Conservation (phyloP, 2,113 vertebrate genomes). For the Zosterops pallidus region DNA sequence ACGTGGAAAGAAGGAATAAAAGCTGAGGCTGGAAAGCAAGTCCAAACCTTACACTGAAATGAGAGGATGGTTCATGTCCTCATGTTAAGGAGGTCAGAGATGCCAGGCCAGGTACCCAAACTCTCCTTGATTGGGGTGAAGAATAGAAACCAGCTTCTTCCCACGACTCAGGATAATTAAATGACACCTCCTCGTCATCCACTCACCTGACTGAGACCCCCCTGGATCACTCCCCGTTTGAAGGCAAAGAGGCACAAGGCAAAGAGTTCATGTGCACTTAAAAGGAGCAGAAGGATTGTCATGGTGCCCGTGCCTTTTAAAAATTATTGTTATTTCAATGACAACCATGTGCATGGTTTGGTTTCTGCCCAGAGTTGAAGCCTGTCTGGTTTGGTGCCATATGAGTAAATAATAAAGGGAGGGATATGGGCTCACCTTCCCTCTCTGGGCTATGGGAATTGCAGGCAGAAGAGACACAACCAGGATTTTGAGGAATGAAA, state of each 20-base stretch:
- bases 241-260: background rate
- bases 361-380: background rate
- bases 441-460: background rate
- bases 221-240: rapidly evolving
- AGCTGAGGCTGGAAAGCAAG: background rate
- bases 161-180: background rate
- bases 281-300: background rate
- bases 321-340: background rate
- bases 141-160: background rate
- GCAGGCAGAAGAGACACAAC: background rate
- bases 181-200: background rate
- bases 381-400: background rate
- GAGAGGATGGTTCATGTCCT: background rate
- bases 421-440: background rate
- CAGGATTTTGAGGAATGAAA: background rate
- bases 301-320: background rate
- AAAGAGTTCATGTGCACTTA: background rate
- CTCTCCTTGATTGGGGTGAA: background rate
- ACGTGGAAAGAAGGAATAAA: background rate
- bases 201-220: rapidly evolving
- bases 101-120: background rate
- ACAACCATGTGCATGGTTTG: background rate
- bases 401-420: background rate
- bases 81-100: background rate
- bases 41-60: background rate